phyloP scores from a whole-genome alignment of 1,140 invertebrate genomes.

The Phenacoccus solenopsis region DNA sequence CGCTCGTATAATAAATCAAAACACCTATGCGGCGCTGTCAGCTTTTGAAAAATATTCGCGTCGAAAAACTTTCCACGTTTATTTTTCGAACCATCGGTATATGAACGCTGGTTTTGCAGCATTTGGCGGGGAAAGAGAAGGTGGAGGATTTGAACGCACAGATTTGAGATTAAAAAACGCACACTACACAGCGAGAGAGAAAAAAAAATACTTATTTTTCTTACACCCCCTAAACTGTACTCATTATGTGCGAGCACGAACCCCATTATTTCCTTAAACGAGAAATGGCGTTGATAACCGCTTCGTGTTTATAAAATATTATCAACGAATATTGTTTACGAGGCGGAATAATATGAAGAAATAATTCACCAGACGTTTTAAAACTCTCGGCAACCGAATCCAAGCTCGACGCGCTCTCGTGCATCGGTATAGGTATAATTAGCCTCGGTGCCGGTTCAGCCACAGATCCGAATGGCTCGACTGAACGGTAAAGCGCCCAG shows the following conservation, averaged over 20 bases:
- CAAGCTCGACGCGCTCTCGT: too few species aligned
- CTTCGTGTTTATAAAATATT: conserved; percentile 17
- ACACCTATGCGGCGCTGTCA: background rate
- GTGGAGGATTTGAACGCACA: too few species aligned
- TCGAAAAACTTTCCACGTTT: background rate
- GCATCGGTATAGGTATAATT: too few species aligned
- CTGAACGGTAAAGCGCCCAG: too few species aligned
- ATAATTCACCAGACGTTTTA: background rate
- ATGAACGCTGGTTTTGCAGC: too few species aligned
- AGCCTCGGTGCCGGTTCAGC: too few species aligned
- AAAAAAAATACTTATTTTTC: conserved; percentile 9
- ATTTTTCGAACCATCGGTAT: background rate
- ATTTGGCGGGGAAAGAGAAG: too few species aligned
- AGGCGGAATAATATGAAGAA: conserved; percentile 9
- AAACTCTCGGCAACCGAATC: too few species aligned
- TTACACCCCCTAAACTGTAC: conserved; percentile 4
- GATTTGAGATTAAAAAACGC: conserved; percentile 6
- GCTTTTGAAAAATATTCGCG: too few species aligned
- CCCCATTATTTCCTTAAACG: conserved; percentile 17
- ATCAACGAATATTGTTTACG: conserved; percentile 9
- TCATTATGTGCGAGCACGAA: conserved; percentile 13
- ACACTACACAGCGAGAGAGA: too few species aligned
- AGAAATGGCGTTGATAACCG: conserved; percentile 16
- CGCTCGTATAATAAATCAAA: background rate
- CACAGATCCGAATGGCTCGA: too few species aligned